Evolutionary conservation across 2,113 vertebrate genomes (phyloP).

Genomic region (Isurus oxyrinchus): DNA sequence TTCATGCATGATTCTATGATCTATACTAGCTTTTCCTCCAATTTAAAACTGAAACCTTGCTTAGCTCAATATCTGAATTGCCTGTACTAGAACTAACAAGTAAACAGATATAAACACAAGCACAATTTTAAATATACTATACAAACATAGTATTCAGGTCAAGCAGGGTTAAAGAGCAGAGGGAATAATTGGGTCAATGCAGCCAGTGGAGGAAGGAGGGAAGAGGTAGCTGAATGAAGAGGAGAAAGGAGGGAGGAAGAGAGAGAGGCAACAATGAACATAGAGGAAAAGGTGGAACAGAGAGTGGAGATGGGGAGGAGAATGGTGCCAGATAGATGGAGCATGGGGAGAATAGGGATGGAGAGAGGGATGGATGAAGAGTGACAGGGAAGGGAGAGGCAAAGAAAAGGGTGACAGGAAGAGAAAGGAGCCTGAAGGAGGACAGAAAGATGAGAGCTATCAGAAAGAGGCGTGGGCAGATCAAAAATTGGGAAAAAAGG

Average conservation of each 20-base stretch:
- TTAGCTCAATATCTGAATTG: neutral
- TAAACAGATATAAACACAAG: neutral
- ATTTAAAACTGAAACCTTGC: neutral
- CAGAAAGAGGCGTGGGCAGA: neutral
- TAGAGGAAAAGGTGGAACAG: neutral
- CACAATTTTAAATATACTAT: neutral
- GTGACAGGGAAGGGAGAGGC: neutral
- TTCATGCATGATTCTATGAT: neutral
- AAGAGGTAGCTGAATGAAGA: neutral
- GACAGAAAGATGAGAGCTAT: neutral
- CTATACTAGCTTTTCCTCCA: neutral
- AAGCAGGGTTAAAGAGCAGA: neutral
- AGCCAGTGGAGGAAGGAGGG: neutral
- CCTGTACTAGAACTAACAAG: neutral
- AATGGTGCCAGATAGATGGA: neutral
- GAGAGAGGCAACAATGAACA: neutral
- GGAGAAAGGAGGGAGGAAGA: neutral
- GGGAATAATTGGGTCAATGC: neutral
- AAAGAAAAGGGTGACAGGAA: neutral
- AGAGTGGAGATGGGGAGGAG: neutral
- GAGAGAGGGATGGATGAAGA: neutral
- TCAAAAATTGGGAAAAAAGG: neutral
- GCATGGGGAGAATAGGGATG: neutral
- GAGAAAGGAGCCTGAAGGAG: neutral
- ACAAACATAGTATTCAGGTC: neutral